Base-by-base conservation (phyloP, 2,113 vertebrate genomes). In the Rhabdomys dilectus region DNA sequence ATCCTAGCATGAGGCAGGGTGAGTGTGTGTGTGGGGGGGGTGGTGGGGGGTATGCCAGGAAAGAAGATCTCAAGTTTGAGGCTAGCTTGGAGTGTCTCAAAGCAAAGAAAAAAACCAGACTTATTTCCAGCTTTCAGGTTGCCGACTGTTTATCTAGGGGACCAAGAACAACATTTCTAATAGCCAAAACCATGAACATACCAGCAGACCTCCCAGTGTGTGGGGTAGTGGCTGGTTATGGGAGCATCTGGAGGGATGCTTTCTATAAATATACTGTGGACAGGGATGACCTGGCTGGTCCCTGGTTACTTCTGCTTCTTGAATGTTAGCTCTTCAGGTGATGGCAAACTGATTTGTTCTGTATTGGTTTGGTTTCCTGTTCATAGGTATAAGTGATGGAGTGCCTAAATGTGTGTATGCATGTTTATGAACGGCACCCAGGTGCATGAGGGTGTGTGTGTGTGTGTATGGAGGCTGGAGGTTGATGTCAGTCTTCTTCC, bases 41-140 rank as follows among this genome's bases (percentile, higher is more conserved):
- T 12, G 29, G 11, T 0, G 12, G 12, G 39, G 21, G 9, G 12
- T 39, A n/a, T 0, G 12, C 24, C 60, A 29, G 53, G 72, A 9
- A 42, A 42, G 72, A 75, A 39, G 39, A 75, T 10, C 21, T 75
- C 39, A 75, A 24, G 22, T 75, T 42, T 19, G 39, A 42, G 21
- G 21, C 39, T 39, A 75, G 39, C n/a, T 4, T 9, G 17, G 39
- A 24, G 7, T 39, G 36, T 72, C 68, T 72, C 68, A 21, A 24
- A 70, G 68, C 31, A 36, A n/a, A 36, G 66, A 16, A 73, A 73
- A 73, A 39, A 9, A 73, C 2, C n/a, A 73, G 72, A 39, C 72
- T 73, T 19, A 73, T 73, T 73, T 73, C 70, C 21, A 24, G 22
- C 9, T 42, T 75, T 42, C 7, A n/a, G 3, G 72, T 42, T 42